Conservation (phyloP, 2,113 vertebrate genomes). For the Brachyhypopomus occidentalis region DNA sequence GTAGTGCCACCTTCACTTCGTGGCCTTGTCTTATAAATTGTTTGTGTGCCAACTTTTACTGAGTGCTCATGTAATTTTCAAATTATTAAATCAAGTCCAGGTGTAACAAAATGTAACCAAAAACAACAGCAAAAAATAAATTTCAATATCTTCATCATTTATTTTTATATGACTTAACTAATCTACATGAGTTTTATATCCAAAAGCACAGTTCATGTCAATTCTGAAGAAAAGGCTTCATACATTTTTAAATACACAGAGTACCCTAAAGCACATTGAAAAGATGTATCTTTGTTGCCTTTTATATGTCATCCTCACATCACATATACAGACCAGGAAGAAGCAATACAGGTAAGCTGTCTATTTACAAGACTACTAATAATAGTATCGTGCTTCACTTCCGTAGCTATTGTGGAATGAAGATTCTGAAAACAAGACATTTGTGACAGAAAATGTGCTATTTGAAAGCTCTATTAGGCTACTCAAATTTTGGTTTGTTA, state of each 20-base stretch:
- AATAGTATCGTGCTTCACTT: neutral
- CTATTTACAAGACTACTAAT: neutral
- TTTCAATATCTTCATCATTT: slow-evolving; percentile 36
- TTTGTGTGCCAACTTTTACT: no score
- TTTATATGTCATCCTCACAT: slow-evolving; percentile 25
- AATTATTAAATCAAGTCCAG: no score
- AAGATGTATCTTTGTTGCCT: slow-evolving; percentile 19
- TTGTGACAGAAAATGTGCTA: slow-evolving; percentile 34
- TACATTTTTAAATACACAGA: slow-evolving; percentile 42
- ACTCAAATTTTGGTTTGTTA: slow-evolving; percentile 12
- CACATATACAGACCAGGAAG: slow-evolving; percentile 43
- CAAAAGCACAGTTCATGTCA: slow-evolving; percentile 33
- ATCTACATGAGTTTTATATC: slow-evolving; percentile 35
- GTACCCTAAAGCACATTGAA: slow-evolving; percentile 52
- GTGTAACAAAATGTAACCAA: no score
- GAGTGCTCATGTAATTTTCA: no score
- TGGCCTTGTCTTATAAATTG: no score
- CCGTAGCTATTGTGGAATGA: neutral
- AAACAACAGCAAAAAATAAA: neutral
- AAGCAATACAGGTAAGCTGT: slow-evolving; percentile 8
- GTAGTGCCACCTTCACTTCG: no score
- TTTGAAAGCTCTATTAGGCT: neutral
- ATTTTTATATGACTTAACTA: slow-evolving; percentile 42
- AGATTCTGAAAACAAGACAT: neutral
- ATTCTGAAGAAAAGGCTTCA: slow-evolving; percentile 7